These are phyloP conservation scores for Pantherophis guttatus DNA, from an alignment of 2,113 vertebrate genomes.

Conservation along the genomic window DNA sequence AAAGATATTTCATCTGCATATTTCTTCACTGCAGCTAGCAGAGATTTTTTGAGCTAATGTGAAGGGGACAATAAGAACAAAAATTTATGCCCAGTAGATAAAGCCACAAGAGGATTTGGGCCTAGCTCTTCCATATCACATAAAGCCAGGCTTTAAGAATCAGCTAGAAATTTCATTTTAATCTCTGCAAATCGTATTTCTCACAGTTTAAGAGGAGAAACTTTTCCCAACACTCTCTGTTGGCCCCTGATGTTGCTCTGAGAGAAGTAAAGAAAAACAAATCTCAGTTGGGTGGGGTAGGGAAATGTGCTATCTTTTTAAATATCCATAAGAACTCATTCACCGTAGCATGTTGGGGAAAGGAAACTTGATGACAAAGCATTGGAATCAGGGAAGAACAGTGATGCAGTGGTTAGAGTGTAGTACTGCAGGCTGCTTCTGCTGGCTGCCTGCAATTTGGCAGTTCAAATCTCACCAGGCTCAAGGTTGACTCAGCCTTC, in stretches of 20 bases:
- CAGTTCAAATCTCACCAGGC: too few relatives aligned
- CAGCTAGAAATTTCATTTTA: background rate
- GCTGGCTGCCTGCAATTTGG: too few relatives aligned
- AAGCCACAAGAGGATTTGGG: background rate
- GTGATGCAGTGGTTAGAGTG: too few relatives aligned
- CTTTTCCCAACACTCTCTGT: background rate
- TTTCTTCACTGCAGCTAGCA: background rate
- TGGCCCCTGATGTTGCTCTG: background rate
- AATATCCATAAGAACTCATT: background rate
- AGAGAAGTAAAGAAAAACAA: background rate
- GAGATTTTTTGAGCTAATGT: background rate
- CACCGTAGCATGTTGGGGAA: background rate
- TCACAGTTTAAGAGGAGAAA: background rate
- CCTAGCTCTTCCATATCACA: background rate
- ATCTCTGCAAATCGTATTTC: background rate
- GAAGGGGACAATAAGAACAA: background rate
- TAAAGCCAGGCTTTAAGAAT: background rate
- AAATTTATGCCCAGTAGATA: background rate
- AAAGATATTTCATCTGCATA: background rate
- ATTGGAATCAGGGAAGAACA: background rate
- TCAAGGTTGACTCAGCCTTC: too few relatives aligned
- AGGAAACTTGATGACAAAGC: background rate
- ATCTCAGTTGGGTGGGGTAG: fast-evolving
- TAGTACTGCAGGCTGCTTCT: too few relatives aligned
- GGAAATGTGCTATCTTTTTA: background rate